phyloP scores from a whole-genome alignment of 2,888 invertebrate genomes.

The Meandrusa payeni region DNA sequence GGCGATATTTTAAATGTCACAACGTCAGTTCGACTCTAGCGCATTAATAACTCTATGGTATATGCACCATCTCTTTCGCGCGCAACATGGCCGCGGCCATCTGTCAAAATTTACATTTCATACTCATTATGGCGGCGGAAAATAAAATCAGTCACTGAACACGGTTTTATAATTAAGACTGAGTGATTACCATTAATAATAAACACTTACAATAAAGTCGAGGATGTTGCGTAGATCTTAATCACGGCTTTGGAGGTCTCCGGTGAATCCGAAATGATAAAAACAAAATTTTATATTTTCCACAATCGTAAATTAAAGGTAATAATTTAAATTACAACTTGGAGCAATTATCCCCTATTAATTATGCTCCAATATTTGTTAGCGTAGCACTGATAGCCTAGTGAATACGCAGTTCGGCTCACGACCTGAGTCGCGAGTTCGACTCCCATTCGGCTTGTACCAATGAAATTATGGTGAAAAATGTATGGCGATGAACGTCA shows the following conservation, averaged over 20 bases:
- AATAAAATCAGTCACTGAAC: conserved; percentile 18
- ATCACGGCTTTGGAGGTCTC: conserved; percentile 20
- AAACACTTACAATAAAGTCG: conserved; percentile 13
- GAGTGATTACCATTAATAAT: conserved; percentile 17
- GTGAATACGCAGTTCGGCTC: too few species aligned
- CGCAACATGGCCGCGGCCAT: conserved; percentile 59
- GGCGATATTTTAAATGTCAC: too few species aligned
- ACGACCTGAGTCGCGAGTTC: too few species aligned
- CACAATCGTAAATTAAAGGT: conserved; percentile 13
- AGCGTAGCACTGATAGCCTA: too few species aligned
- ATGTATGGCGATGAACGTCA: too few species aligned
- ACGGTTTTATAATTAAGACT: conserved; percentile 21
- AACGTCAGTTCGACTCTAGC: too few species aligned
- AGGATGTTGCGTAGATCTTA: conserved; percentile 21
- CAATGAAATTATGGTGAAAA: too few species aligned
- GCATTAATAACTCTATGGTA: conserved; percentile 27
- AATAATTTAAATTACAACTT: conserved; percentile 18
- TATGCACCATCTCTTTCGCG: conserved; percentile 53
- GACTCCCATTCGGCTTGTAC: too few species aligned
- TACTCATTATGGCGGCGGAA: conserved; percentile 35
- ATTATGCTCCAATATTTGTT: too few species aligned
- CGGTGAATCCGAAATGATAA: conserved; percentile 19
- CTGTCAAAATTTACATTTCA: conserved; percentile 70
- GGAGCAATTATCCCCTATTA: conserved; percentile 13
- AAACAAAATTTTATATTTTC: conserved; percentile 8